A percentile compares a stretch with the other conserved stretches of the same genome.
These are phyloP conservation scores for Ischnura elegans DNA, from an alignment of 2,888 invertebrate genomes.

Conservation along the genomic window DNA sequence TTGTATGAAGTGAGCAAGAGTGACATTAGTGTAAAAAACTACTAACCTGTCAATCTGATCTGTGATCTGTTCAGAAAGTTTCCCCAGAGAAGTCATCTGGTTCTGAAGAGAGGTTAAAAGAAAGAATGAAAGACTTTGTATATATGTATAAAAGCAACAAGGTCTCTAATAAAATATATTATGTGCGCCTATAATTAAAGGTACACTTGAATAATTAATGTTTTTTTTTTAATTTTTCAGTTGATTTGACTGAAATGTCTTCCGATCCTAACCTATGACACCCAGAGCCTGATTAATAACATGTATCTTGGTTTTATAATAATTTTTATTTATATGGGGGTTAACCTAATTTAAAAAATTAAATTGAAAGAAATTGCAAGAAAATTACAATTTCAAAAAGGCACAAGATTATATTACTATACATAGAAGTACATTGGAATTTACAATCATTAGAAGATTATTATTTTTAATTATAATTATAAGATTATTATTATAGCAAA, in stretches of 20 bases:
- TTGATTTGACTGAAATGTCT: neutral
- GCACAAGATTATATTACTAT: too few relatives aligned
- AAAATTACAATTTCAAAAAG: too few relatives aligned
- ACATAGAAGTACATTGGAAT: too few relatives aligned
- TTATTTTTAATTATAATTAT: too few relatives aligned
- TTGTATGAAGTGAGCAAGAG: conserved; percentile 55
- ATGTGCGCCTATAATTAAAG: conserved; percentile 62
- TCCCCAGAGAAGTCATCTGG: conserved; percentile 64
- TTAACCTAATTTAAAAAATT: too few relatives aligned
- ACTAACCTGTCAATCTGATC: conserved; percentile 57
- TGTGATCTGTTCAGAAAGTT: conserved; percentile 62
- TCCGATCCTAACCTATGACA: neutral
- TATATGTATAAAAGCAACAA: conserved; percentile 64
- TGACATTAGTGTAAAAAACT: conserved; percentile 26
- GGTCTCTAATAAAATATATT: conserved; percentile 66
- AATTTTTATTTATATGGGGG: too few relatives aligned
- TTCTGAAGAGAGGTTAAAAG: conserved; percentile 55
- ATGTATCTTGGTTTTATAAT: too few relatives aligned
- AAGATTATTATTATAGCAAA: too few relatives aligned
- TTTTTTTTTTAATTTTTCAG: conserved; percentile 24
- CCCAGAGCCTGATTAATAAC: too few relatives aligned
- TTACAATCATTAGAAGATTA: too few relatives aligned
- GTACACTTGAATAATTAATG: conserved; percentile 40
- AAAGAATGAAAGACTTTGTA: conserved; percentile 65
- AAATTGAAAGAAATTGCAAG: too few relatives aligned